Conservation (phyloP, 2,797 vertebrate species). For the Hephaestus fuliginosus region DNA sequence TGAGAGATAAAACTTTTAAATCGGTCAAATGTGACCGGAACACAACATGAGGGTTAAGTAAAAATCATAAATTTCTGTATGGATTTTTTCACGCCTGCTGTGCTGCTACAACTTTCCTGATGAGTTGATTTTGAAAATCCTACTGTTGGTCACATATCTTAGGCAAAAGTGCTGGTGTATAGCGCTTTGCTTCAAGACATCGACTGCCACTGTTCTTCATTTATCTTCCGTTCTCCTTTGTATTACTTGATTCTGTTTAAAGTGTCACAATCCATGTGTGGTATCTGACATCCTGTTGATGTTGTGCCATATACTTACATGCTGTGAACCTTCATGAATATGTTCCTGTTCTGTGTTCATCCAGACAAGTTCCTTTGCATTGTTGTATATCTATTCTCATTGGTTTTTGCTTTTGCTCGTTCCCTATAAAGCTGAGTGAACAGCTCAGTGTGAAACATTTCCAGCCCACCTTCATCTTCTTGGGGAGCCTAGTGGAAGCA, state of each 20-base stretch:
- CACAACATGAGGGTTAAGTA: not conserved
- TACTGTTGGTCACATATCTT: not conserved
- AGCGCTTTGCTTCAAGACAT: not conserved
- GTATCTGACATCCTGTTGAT: not conserved
- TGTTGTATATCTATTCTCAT: not conserved
- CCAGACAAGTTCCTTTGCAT: not conserved
- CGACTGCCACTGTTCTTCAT: not conserved
- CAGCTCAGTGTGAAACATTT: conserved; percentile 82
- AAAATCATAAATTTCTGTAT: conserved; percentile 7
- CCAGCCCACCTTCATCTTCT: conserved; percentile 87
- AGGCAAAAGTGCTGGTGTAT: not conserved
- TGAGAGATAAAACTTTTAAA: too few species aligned
- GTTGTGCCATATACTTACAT: not conserved
- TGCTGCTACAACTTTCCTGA: not conserved
- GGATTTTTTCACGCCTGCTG: not conserved
- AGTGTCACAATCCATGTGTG: not conserved
- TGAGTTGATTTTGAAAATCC: conserved; percentile 11
- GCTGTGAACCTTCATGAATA: not conserved
- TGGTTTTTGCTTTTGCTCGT: conserved; percentile 18
- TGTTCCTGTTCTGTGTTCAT: not conserved
- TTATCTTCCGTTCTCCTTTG: not conserved
- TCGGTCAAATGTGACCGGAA: too few species aligned
- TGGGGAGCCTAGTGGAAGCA: conserved; percentile 91
- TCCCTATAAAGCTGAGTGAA: conserved; percentile 85
- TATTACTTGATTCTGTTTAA: conserved; percentile 1